These are phyloP conservation scores for Tursiops truncatus DNA, from an alignment of 2,113 vertebrate species.

Conservation along the genomic window DNA sequence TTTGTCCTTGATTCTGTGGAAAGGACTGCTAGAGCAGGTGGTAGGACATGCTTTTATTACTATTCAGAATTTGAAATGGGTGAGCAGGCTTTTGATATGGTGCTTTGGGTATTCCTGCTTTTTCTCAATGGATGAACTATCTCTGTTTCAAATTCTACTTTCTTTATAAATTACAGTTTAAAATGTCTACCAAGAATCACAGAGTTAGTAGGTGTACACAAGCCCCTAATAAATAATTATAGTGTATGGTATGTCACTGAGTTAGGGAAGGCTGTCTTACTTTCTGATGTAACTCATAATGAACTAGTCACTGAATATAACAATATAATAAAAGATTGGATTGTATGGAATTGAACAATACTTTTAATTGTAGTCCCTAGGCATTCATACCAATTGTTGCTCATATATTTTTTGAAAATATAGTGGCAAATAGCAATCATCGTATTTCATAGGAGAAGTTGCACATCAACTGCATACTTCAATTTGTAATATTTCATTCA, in stretches of 20 bases:
- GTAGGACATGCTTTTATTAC: background rate
- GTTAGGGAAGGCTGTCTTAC: background rate
- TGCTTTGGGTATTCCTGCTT: background rate
- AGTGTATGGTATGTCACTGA: background rate
- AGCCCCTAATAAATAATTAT: background rate
- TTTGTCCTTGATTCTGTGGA: background rate
- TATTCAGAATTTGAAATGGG: background rate
- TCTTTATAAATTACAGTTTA: background rate
- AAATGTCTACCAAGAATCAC: background rate
- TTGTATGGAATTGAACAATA: conserved; percentile 22
- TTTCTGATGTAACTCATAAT: conserved; percentile 34
- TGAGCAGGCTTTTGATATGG: background rate
- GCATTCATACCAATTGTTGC: conserved; percentile 35
- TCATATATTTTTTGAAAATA: conserved; percentile 46
- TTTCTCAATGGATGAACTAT: background rate
- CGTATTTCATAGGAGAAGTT: conserved; percentile 72
- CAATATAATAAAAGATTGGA: conserved; percentile 2
- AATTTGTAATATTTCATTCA: conserved; percentile 70
- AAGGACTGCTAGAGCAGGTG: too few species aligned
- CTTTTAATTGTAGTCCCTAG: conserved; percentile 28
- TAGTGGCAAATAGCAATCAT: conserved; percentile 56
- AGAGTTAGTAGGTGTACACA: background rate
- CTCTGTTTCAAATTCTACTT: background rate
- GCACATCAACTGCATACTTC: conserved; percentile 71
- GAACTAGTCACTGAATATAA: background rate